These are phyloP conservation scores for Apotomis betuletana DNA, from an alignment of 2,888 invertebrate genomes.

Conservation along the genomic window DNA sequence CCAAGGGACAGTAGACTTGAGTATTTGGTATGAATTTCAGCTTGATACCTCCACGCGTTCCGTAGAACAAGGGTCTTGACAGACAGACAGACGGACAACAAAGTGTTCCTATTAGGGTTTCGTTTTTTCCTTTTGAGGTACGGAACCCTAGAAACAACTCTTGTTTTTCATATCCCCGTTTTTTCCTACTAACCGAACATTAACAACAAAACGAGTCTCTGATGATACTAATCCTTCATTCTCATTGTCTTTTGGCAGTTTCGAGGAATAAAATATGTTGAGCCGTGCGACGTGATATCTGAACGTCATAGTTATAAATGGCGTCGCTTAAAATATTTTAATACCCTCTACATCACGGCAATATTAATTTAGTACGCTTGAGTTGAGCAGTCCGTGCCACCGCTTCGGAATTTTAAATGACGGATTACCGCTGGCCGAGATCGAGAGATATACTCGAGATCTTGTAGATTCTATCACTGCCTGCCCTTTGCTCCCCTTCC, in stretches of 20 bases:
- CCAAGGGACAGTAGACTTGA: too few species aligned
- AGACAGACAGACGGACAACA: too few species aligned
- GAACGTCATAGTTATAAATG: constrained; percentile 81
- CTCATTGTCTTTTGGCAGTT: constrained; percentile 84
- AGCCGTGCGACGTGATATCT: constrained; percentile 78
- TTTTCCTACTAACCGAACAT: constrained; percentile 73
- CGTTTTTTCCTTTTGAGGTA: too few species aligned
- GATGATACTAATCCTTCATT: constrained; percentile 83
- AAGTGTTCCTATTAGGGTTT: too few species aligned
- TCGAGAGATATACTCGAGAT: constrained; percentile 76
- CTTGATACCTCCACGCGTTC: too few species aligned
- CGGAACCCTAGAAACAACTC: constrained; percentile 60
- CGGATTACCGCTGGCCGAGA: constrained; percentile 79
- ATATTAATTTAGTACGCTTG: constrained; percentile 82
- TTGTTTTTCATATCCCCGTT: constrained; percentile 72
- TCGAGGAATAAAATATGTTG: constrained; percentile 81
- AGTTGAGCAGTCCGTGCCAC: constrained; percentile 78
- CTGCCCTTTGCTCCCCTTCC: constrained; percentile 53
- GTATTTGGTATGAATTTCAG: too few species aligned
- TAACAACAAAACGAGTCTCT: constrained; percentile 78
- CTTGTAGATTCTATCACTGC: constrained; percentile 68
- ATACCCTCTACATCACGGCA: constrained; percentile 80
- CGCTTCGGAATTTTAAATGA: constrained; percentile 80
- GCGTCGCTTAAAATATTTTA: constrained; percentile 83
- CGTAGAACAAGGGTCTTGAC: too few species aligned